phyloP scores from a whole-genome alignment of 1,140 invertebrate genomes.

The Wasmannia auropunctata region DNA sequence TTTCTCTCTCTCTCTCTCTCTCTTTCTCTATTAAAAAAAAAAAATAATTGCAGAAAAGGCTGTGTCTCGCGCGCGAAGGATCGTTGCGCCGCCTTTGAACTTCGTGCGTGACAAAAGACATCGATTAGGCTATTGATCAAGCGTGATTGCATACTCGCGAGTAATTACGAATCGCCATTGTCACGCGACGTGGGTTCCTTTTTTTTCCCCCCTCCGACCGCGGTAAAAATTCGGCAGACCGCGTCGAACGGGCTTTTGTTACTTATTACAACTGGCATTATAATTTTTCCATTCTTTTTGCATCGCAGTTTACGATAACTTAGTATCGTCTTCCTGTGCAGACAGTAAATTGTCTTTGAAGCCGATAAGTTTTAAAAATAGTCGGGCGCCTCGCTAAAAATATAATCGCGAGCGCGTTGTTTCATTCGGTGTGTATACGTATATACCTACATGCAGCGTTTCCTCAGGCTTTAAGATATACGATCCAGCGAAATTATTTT shows the following conservation, averaged over 20 bases:
- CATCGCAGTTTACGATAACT: background rate
- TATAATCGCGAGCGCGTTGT: background rate
- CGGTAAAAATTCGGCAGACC: slow-evolving; percentile 18
- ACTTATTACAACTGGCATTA: background rate
- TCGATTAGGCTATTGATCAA: slow-evolving; percentile 49
- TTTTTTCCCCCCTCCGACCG: background rate
- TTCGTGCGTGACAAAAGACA: slow-evolving; percentile 39
- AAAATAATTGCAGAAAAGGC: slow-evolving; percentile 19
- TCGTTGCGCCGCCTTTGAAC: slow-evolving; percentile 49
- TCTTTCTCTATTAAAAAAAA: background rate
- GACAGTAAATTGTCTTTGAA: background rate
- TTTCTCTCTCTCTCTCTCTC: background rate
- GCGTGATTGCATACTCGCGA: slow-evolving; percentile 25
- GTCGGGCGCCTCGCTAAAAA: background rate
- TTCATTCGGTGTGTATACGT: background rate
- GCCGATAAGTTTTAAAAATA: background rate
- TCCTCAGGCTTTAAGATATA: background rate
- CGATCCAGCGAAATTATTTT: background rate
- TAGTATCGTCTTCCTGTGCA: background rate
- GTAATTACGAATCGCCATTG: slow-evolving; percentile 33
- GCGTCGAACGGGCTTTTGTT: slow-evolving; percentile 10
- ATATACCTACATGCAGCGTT: background rate
- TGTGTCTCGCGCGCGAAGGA: background rate
- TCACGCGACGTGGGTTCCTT: background rate
- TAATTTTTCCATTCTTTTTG: background rate